Conservation (phyloP, 2,888 invertebrate species). For the Hartigia nigra region DNA sequence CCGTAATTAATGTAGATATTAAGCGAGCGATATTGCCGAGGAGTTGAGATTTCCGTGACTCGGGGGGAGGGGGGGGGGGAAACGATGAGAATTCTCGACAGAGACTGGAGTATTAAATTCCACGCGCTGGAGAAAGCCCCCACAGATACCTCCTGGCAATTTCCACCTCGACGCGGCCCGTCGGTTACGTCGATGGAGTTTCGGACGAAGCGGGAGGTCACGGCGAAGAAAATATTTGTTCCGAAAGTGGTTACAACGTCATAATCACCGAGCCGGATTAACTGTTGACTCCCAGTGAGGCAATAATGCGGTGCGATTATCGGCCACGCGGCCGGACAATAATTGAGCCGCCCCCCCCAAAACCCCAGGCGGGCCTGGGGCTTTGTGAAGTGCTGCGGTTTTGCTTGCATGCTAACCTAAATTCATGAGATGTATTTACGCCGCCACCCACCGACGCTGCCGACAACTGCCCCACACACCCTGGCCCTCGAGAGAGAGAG, state of each 20-base stretch:
- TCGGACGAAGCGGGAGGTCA: neutral
- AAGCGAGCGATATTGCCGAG: neutral
- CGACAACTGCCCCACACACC: conserved; percentile 8
- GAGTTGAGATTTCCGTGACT: neutral
- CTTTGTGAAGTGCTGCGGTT: conserved; percentile 52
- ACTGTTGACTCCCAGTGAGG: conserved; percentile 35
- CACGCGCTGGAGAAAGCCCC: neutral
- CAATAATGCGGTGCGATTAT: conserved; percentile 51
- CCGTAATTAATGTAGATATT: neutral
- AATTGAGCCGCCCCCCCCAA: conserved; percentile 45
- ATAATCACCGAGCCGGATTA: conserved; percentile 29
- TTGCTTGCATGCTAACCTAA: conserved; percentile 56
- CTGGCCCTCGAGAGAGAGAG: conserved; percentile 23
- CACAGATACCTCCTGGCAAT: neutral
- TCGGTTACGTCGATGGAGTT: neutral
- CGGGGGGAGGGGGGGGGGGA: neutral
- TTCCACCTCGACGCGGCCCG: neutral
- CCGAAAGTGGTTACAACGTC: conserved; percentile 20
- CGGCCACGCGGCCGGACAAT: conserved; percentile 47
- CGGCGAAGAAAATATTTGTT: conserved; percentile 7
- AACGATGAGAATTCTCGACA: neutral
- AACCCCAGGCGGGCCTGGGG: conserved; percentile 11
- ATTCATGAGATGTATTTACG: conserved; percentile 57
- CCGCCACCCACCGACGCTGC: conserved; percentile 30
- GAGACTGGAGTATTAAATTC: neutral